A percentile compares a stretch with the other conserved stretches of the same genome.
phyloP scores from a whole-genome alignment of 2,797 vertebrate species.

The Ctenosaura bakeri region DNA sequence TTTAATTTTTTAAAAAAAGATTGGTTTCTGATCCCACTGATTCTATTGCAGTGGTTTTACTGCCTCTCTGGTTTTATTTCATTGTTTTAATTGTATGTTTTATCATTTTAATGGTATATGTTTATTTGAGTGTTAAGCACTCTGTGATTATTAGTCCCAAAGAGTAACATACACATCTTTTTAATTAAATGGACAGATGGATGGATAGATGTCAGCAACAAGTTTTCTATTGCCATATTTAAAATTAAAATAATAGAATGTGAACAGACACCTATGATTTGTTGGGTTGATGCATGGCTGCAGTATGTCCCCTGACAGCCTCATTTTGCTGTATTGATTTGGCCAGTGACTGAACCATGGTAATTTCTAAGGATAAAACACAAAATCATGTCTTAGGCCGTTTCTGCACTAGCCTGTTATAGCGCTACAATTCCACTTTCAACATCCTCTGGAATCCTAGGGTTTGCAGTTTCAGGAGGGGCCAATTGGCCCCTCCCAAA shows the following conservation, averaged over 20 bases:
- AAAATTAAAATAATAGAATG: background rate
- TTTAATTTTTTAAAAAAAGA: too few species aligned
- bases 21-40: background rate
- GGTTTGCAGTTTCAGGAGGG: too few species aligned
- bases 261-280: background rate
- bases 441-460: too few species aligned
- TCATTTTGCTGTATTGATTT: conserved; percentile 6
- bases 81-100: background rate
- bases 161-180: background rate
- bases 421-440: too few species aligned
- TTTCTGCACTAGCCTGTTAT: too few species aligned
- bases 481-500: too few species aligned
- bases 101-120: conserved; percentile 9
- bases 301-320: background rate
- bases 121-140: background rate
- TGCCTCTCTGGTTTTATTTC: background rate
- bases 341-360: conserved; percentile 16
- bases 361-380: background rate
- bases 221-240: background rate
- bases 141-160: background rate
- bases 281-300: background rate
- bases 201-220: background rate
- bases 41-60: background rate
- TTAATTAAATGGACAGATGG: too few species aligned
- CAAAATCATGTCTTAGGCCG: background rate